Evolutionary conservation across 2,888 invertebrate genomes (phyloP), one percentile per base, ranked within the genome.

Genomic region (Dusona sp.): DNA sequence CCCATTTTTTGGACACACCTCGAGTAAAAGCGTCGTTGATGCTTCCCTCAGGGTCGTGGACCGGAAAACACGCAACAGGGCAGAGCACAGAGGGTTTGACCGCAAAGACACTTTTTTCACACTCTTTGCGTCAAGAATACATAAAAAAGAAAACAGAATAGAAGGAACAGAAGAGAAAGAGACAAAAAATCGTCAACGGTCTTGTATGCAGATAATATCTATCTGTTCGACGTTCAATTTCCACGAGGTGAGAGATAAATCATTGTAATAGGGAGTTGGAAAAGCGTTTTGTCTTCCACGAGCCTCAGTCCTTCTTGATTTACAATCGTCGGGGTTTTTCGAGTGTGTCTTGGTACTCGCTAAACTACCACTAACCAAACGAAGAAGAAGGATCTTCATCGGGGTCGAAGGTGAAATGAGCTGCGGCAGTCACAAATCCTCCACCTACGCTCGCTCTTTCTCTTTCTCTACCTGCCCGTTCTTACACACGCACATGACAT

Each of bases 391-490:
- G 65, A 84, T 84, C 79, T 45, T 65, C 79, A 48, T 74, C 11
- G 73, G 75, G 90, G 90, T 91, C 90, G 89, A 79, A 83, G 89
- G 89, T 89, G 90, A 90, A 90, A 90, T 90, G 90, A 89, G 87
- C 77, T 85, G 86, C 83, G 88, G 82, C 85, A 77, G 57, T 74
- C 83, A 75, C 51, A 73, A 88, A 65, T 61, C 79, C 79, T 54
- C 73, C n/a, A n/a, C n/a, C n/a, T n/a, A 19, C 7, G 48, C 22
- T 19, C 16, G n/a, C 33, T 29, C 79, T 70, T 33, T 19, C 33
- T 64, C 45, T 42, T 1, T 22, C 61, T n/a, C 51, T n/a, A 8
- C 3, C 29, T 48, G 13, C 9, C n/a, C 19, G 2, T 36, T 16
- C 7, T 61, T 54, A 8, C 54, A 25, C n/a, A 57, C 9, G 33